Evolutionary conservation across 92 coral and sea anemone species (phyloP).

Genomic region (Zoanthus sansibaricus): DNA sequence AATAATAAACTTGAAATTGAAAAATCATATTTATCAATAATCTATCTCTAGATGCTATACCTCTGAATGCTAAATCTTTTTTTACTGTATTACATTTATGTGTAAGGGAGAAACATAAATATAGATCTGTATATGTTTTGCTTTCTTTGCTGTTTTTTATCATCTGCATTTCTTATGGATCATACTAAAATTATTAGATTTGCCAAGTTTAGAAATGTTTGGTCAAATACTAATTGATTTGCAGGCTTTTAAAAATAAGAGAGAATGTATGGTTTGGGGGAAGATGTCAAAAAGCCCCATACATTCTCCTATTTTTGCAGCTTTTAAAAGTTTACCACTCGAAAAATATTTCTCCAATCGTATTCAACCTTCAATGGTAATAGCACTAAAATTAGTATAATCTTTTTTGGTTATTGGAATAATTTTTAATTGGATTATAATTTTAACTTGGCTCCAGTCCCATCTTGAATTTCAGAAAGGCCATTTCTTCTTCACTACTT

Average conservation of each 20-base stretch:
- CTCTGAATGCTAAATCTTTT: conserved; percentile 12
- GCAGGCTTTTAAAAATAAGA: conserved; percentile 15
- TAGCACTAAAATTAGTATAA: conserved; percentile 11
- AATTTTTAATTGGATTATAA: conserved; percentile 9
- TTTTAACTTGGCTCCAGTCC: conserved; percentile 17
- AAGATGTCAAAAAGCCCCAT: conserved; percentile 11
- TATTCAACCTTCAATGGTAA: conserved; percentile 12
- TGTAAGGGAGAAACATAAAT: conserved; percentile 15
- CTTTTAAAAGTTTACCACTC: conserved; percentile 12
- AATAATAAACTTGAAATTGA: conserved; percentile 7
- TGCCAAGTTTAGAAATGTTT: not conserved
- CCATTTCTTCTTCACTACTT: conserved; percentile 10
- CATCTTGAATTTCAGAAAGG: conserved; percentile 13
- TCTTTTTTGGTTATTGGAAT: conserved; percentile 6
- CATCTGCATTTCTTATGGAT: conserved; percentile 6
- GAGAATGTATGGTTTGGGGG: conserved; percentile 14
- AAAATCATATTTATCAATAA: conserved; percentile 11
- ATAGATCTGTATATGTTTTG: conserved; percentile 8
- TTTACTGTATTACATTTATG: conserved; percentile 8
- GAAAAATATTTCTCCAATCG: conserved; percentile 4
- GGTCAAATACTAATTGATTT: conserved; percentile 11
- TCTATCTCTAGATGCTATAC: conserved; percentile 9
- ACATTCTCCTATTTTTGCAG: conserved; percentile 13
- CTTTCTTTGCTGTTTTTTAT: conserved; percentile 13
- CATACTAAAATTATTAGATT: conserved; percentile 13